Percentiles rank a stretch among this genome's conserved stretches.
phyloP scores from a whole-genome alignment of 35 echinoderm and acorn worm species.

The Hemicentrotus pulcherrimus region DNA sequence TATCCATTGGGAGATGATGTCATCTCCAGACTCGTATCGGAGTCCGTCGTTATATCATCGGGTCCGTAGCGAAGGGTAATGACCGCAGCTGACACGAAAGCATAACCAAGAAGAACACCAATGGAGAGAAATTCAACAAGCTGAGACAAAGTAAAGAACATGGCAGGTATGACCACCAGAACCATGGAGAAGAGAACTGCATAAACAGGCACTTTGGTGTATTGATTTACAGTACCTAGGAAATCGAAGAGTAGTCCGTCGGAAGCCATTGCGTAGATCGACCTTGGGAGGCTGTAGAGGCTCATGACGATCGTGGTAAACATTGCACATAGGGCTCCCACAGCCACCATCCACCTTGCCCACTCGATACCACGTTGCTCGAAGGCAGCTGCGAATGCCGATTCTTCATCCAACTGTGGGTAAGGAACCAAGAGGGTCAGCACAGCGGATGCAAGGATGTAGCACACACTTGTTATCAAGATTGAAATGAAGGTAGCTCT shows the following conservation, averaged over 20 bases:
- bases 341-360: slow-evolving; percentile 58
- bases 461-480: slow-evolving; percentile 4
- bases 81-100: slow-evolving; percentile 52
- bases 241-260: slow-evolving; percentile 62
- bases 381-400: slow-evolving; percentile 58
- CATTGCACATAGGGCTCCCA: slow-evolving; percentile 66
- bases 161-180: slow-evolving; percentile 26
- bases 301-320: neutral
- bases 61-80: slow-evolving; percentile 58
- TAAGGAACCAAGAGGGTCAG: slow-evolving; percentile 66
- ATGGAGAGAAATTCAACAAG: slow-evolving; percentile 67
- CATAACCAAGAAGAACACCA: slow-evolving; percentile 56
- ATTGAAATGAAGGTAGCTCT: slow-evolving; percentile 54
- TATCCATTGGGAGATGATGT: neutral
- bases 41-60: neutral
- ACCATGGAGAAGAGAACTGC: slow-evolving; percentile 29
- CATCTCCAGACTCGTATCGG: neutral
- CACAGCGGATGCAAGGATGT: slow-evolving; percentile 40
- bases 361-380: slow-evolving; percentile 26
- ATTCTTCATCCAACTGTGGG: slow-evolving; percentile 32
- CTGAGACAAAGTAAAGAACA: slow-evolving; percentile 54
- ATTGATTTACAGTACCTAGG: slow-evolving; percentile 30
- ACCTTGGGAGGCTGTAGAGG: slow-evolving; percentile 47
- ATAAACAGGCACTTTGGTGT: slow-evolving; percentile 55
- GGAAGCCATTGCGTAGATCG: slow-evolving; percentile 63